phyloP scores from a whole-genome alignment of 1,140 invertebrate genomes.

The Monomorium pharaonis region DNA sequence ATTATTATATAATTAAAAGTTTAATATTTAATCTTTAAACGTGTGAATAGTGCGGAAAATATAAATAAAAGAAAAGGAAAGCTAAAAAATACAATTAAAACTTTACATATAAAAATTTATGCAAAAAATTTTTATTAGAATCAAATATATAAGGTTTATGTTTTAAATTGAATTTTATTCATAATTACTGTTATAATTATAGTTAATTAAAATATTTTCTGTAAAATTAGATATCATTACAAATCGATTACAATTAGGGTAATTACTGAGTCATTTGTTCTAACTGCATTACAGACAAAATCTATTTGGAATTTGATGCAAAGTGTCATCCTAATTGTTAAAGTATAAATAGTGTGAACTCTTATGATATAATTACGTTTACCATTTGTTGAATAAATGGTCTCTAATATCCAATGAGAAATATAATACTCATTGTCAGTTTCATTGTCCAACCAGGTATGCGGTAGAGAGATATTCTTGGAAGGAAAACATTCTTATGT shows the following conservation, averaged over 20 bases:
- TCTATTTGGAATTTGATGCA: neutral
- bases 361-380: neutral
- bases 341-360: neutral
- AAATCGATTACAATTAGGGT: neutral
- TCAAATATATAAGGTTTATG: neutral
- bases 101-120: neutral
- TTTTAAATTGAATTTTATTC: neutral
- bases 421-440: neutral
- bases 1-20: no score
- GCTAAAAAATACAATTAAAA: no score
- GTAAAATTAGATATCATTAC: neutral
- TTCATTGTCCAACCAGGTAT: neutral
- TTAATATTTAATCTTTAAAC: neutral
- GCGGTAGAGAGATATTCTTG: neutral
- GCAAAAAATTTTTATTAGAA: neutral
- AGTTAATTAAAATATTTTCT: neutral
- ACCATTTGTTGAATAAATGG: neutral
- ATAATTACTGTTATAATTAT: neutral
- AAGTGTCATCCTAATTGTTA: neutral
- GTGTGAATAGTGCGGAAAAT: neutral
- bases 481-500: slow-evolving; percentile 20
- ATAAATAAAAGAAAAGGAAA: neutral
- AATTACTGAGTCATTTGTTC: neutral
- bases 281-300: neutral
- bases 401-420: slow-evolving; percentile 12